These are phyloP conservation scores for Catharus minimus DNA, from an alignment of 2,113 vertebrate genomes.

Conservation along the genomic window DNA sequence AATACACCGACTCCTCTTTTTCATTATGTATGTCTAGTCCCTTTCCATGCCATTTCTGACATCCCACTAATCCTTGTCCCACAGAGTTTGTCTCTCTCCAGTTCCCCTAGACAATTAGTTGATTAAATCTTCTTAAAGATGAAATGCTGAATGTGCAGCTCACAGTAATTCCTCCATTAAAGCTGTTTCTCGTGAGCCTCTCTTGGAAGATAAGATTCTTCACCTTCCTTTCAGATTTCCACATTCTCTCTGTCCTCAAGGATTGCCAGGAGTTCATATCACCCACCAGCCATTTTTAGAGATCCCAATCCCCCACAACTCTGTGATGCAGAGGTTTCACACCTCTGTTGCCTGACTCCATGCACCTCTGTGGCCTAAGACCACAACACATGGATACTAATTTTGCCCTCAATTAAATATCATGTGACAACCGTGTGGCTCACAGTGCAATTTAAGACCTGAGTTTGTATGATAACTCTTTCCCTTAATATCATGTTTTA, in stretches of 20 bases:
- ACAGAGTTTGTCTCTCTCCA: not conserved
- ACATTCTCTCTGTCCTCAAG: not conserved
- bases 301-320: accelerated
- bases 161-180: not conserved
- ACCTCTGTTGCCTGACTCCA: not conserved
- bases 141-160: slow-evolving; percentile 21
- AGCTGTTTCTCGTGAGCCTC: not conserved
- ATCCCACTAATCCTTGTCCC: not conserved
- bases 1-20: not conserved
- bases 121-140: slow-evolving; percentile 7
- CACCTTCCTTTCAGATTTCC: not conserved
- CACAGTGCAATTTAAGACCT: not conserved
- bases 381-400: accelerated
- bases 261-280: not conserved
- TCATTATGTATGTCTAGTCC: not conserved
- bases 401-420: not conserved
- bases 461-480: not conserved
- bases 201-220: not conserved
- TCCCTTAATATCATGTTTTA: not conserved
- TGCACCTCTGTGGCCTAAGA: not conserved
- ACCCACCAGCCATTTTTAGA: not conserved
- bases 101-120: accelerated
- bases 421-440: not conserved
- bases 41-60: not conserved
- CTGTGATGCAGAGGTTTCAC: accelerated